Conservation (phyloP, 2,888 invertebrate species). For the Ormia ochracea region DNA sequence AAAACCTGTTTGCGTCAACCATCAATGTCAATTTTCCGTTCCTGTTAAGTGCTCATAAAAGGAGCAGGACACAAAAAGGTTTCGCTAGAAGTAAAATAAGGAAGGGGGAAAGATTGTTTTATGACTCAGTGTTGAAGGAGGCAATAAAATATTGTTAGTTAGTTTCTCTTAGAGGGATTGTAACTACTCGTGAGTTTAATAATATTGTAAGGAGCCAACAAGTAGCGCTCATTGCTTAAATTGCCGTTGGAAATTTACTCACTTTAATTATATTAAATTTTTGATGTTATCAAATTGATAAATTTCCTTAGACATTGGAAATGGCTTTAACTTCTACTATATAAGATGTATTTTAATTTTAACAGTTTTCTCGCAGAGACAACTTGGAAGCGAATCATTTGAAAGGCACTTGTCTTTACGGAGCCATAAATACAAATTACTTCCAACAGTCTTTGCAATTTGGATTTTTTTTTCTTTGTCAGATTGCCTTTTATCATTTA, state of each 20-base stretch:
- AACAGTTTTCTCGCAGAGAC: not conserved
- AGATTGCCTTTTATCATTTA: not conserved
- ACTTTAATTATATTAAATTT: not conserved
- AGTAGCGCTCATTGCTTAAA: not conserved
- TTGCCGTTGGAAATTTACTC: not conserved
- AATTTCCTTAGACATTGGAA: not conserved
- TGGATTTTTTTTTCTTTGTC: conserved; percentile 3
- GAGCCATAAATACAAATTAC: not conserved
- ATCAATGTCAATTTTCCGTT: not conserved
- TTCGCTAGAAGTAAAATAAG: not conserved
- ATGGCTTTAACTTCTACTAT: not conserved
- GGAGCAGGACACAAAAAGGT: not conserved
- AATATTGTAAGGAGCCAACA: not conserved
- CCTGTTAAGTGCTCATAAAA: not conserved
- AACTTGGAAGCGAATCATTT: not conserved
- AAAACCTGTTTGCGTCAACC: not conserved
- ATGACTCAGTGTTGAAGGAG: conserved; percentile 15
- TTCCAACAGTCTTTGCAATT: not conserved
- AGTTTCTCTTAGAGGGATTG: not conserved
- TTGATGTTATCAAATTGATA: not conserved
- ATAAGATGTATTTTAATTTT: not conserved
- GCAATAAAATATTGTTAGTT: conserved; percentile 6
- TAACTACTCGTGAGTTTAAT: conserved; percentile 1
- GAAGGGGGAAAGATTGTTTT: too few species aligned
- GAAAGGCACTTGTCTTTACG: not conserved